phyloP scores from a whole-genome alignment of 2,888 invertebrate genomes.

The Synanthedon andrenaeformis region DNA sequence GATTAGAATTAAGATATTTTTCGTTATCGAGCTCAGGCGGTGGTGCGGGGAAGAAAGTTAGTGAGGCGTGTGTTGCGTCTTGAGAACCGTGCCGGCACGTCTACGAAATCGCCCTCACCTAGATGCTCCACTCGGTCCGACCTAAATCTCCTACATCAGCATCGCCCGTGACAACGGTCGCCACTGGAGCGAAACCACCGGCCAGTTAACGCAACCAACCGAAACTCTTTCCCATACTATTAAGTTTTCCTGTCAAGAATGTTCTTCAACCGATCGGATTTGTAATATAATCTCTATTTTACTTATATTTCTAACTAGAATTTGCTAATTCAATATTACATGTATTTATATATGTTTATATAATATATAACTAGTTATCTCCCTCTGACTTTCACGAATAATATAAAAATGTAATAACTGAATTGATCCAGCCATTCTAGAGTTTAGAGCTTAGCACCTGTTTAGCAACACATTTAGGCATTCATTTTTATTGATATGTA shows the following conservation, averaged over 20 bases:
- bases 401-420: too few species aligned
- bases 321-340: too few species aligned
- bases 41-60: slow-evolving; percentile 18
- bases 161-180: slow-evolving; percentile 6
- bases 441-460: too few species aligned
- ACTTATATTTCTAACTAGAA: background rate
- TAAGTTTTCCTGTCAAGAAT: slow-evolving; percentile 4
- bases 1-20: background rate
- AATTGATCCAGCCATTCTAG: too few species aligned
- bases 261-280: background rate
- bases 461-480: too few species aligned
- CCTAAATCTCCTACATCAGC: background rate
- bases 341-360: too few species aligned
- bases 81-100: slow-evolving; percentile 37
- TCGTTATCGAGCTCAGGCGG: slow-evolving; percentile 3
- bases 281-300: background rate
- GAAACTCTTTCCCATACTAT: slow-evolving; percentile 1
- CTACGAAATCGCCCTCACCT: background rate
- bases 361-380: too few species aligned
- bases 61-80: slow-evolving; percentile 33
- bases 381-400: too few species aligned
- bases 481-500: too few species aligned
- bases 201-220: slow-evolving; percentile 11
- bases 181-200: slow-evolving; percentile 12
- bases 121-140: background rate